phyloP scores from a whole-genome alignment of 1,140 invertebrate species.

The Heterodera carotae region DNA sequence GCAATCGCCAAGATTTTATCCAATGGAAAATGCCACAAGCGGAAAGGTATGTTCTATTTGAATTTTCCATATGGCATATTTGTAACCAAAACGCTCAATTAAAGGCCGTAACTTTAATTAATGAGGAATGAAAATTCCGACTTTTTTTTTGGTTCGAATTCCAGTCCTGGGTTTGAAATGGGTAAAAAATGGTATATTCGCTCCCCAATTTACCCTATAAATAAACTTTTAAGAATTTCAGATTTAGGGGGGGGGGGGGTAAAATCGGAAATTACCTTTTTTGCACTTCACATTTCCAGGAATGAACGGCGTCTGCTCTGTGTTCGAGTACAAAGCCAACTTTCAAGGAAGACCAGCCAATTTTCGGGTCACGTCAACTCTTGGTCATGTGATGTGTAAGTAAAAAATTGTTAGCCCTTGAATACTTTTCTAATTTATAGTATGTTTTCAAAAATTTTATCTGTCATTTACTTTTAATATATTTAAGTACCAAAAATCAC shows the following conservation, averaged over 20 bases:
- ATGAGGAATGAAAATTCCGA: no score
- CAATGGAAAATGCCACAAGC: constrained; percentile 77
- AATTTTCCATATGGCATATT: constrained; percentile 65
- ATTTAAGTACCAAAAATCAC: no score
- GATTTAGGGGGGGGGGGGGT: no score
- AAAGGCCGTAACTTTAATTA: no score
- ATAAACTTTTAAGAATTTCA: constrained; percentile 71
- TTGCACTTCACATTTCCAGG: no score
- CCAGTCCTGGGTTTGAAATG: no score
- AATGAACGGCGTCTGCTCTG: constrained; percentile 83
- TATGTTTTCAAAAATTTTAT: no score
- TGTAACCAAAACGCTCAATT: no score
- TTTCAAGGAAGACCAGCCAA: constrained; percentile 73
- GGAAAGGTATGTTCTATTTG: constrained; percentile 90
- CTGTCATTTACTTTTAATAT: no score
- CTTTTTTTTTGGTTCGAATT: no score
- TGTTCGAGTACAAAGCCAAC: constrained; percentile 87
- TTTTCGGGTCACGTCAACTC: constrained; percentile 47
- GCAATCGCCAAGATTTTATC: constrained; percentile 92
- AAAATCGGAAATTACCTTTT: no score
- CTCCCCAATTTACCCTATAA: constrained; percentile 72
- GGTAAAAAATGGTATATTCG: constrained; percentile 79
- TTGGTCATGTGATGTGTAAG: constrained; percentile 13
- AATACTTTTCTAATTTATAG: not conserved
- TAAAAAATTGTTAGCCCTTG: not conserved